Base-by-base conservation (phyloP, 2,888 invertebrate genomes). In the Eristalinus sepulchralis region DNA sequence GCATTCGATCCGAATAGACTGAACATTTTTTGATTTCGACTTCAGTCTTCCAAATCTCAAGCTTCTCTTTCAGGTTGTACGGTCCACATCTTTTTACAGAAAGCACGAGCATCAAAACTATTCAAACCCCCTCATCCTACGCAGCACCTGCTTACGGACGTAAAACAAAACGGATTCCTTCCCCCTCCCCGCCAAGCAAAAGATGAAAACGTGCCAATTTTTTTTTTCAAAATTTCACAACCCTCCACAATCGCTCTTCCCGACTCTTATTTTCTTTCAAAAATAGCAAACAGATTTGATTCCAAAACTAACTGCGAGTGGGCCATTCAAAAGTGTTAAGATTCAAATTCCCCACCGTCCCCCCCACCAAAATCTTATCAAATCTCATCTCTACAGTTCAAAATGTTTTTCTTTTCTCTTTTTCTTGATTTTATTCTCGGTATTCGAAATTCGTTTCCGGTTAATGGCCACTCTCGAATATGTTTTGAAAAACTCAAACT, bases 381-480 rank as follows among this genome's bases (percentile, higher is more conserved):
- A n/a, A n/a, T 33, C 22, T 17, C 66, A 63, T 67, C 55, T 68
- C n/a, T 67, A 71, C 34, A 77, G 67, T 64, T 67, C 66, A 55
- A 75, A n/a, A 5, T 6, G n/a, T 47, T 77, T 79, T 78, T 78
- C 68, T 86, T 70, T 78, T 27, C 27, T 27, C 27, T 57, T 86
- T 86, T 78, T 82, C 68, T 71, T 77, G 70, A 71, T 86, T 86
- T 86, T 62, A 83, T 86, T 86, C 86, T 86, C 86, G 86, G 86
- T 78, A 53, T 36, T 20, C 11, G 62, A 77, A 78, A 81, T 76
- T 70, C 60, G 63, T 72, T 63, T 78, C 77, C 68, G 59, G 72
- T 86, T 79, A 82, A 86, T 83, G 86, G 86, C 86, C 83, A 83
- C 83, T 75, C 39, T 76, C 33, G n/a, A 57, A 63, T 47, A 53